Evolutionary conservation across 1,140 invertebrate genomes (phyloP).

Genomic region (Onthophagus taurus): DNA sequence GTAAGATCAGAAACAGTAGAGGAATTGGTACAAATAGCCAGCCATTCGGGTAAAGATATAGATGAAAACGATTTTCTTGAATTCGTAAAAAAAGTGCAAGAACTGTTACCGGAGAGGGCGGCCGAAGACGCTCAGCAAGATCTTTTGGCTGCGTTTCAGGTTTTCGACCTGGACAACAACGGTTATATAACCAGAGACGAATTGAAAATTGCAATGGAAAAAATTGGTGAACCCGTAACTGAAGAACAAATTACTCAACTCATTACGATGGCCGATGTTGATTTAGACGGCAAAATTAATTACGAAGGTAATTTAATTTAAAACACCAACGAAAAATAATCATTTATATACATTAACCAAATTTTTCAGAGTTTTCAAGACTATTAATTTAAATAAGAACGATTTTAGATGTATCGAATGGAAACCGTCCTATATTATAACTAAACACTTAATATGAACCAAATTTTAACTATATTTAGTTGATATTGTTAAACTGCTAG

Average conservation of each 20-base stretch:
- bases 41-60: constrained; percentile 39
- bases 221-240: constrained; percentile 64
- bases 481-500: too few relatives aligned
- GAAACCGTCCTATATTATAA: too few relatives aligned
- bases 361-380: constrained; percentile 25
- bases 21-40: constrained; percentile 58
- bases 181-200: constrained; percentile 69
- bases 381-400: constrained; percentile 7
- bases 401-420: too few relatives aligned
- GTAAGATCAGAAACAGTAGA: constrained; percentile 58
- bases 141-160: constrained; percentile 64
- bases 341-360: constrained; percentile 14
- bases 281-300: constrained; percentile 67
- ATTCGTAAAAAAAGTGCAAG: constrained; percentile 60
- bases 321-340: background rate
- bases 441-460: too few relatives aligned
- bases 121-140: constrained; percentile 56
- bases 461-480: too few relatives aligned
- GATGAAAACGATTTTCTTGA: constrained; percentile 62
- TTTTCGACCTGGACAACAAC: constrained; percentile 68
- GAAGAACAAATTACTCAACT: constrained; percentile 62
- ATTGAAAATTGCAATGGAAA: constrained; percentile 61
- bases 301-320: constrained; percentile 54
- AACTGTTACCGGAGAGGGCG: constrained; percentile 48
- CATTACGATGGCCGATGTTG: constrained; percentile 59